phyloP scores from a whole-genome alignment of 2,797 vertebrate genomes.

The Paratrypauchen microcephalus region DNA sequence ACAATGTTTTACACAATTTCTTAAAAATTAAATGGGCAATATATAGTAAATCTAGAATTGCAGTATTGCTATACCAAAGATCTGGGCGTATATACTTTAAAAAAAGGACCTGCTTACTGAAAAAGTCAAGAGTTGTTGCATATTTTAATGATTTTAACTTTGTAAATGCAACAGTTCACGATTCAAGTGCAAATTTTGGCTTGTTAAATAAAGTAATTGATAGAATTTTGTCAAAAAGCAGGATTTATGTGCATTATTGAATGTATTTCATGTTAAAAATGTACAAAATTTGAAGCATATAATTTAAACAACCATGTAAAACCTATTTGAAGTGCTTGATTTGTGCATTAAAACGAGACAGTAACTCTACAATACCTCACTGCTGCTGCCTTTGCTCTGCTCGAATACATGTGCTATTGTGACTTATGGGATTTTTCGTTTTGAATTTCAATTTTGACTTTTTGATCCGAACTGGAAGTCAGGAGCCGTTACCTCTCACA shows the following conservation, averaged over 20 bases:
- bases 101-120: background rate
- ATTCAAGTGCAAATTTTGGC: background rate
- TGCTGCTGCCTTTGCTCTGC: constrained; percentile 57
- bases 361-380: constrained; percentile 45
- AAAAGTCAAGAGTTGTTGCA: background rate
- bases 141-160: background rate
- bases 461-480: constrained; percentile 44
- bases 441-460: constrained; percentile 28
- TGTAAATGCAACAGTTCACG: background rate
- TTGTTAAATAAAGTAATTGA: background rate
- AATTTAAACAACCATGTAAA: background rate
- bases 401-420: constrained; percentile 36
- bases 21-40: constrained; percentile 12
- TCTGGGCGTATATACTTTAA: background rate
- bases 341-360: background rate
- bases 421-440: constrained; percentile 31
- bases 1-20: constrained; percentile 16
- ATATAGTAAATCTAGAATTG: background rate
- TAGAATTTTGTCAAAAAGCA: background rate
- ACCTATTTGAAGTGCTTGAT: constrained; percentile 5
- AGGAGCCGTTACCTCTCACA: constrained; percentile 48
- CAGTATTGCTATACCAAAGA: background rate
- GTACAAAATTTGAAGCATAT: too few species aligned
- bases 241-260: background rate
- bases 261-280: too few species aligned